Conservation (phyloP, 2,888 invertebrate species). For the Chirona hameri region DNA sequence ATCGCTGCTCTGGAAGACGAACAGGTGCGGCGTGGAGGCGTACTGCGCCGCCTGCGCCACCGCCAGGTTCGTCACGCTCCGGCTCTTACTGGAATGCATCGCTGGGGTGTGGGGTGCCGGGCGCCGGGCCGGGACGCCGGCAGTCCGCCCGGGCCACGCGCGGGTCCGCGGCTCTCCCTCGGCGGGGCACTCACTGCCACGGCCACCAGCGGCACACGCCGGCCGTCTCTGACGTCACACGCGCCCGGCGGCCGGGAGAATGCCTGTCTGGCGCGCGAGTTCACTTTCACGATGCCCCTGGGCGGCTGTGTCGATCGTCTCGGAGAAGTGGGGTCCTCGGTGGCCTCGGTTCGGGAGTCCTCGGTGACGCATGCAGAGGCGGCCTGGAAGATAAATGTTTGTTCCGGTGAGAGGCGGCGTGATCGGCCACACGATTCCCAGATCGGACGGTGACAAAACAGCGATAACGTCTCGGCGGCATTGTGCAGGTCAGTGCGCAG, state of each 20-base stretch:
- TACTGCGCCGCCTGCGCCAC: conserved; percentile 35
- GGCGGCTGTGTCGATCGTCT: background rate
- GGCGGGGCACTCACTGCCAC: background rate
- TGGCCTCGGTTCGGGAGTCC: too few relatives aligned
- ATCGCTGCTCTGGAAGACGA: conserved; percentile 39
- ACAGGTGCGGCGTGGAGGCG: conserved; percentile 40
- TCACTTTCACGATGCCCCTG: background rate
- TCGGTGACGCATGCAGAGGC: too few relatives aligned
- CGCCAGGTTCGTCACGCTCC: conserved; percentile 35
- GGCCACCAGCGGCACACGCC: background rate
- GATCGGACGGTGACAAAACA: too few relatives aligned
- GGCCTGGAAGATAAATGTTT: too few relatives aligned
- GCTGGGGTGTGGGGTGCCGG: background rate
- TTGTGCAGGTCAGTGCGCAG: too few relatives aligned
- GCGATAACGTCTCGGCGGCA: too few relatives aligned
- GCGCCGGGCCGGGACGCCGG: background rate
- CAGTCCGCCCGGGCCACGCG: background rate
- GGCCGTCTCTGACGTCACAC: background rate
- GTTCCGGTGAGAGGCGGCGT: too few relatives aligned
- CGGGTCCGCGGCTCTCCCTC: too few relatives aligned
- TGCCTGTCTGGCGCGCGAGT: background rate
- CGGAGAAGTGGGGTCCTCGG: too few relatives aligned
- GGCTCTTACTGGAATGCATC: background rate
- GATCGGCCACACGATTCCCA: too few relatives aligned
- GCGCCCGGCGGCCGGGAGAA: background rate